Evolutionary conservation across 1,140 invertebrate genomes (phyloP).

Genomic region (Sinonovacula constricta): DNA sequence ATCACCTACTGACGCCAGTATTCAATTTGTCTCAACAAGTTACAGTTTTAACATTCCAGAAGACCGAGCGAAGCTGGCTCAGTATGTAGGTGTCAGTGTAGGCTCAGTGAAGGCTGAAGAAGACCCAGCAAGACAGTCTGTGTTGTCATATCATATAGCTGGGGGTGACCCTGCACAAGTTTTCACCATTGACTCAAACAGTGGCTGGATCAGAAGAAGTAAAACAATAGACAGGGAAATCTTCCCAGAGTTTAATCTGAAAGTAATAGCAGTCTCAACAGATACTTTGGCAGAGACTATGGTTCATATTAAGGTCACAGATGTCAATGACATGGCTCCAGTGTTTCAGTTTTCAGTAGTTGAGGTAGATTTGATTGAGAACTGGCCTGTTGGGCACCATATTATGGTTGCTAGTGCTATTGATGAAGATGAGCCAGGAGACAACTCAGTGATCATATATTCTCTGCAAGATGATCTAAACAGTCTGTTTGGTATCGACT

Average conservation of each 20-base stretch:
- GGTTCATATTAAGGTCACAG: conserved; percentile 81
- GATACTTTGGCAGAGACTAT: conserved; percentile 55
- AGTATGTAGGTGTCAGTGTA: conserved; percentile 83
- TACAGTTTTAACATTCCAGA: conserved; percentile 91
- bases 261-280: conserved; percentile 64
- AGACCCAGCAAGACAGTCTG: conserved; percentile 69
- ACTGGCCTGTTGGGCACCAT: conserved; percentile 94
- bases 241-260: conserved; percentile 62
- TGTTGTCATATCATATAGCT: conserved; percentile 88
- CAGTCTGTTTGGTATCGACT: conserved; percentile 89
- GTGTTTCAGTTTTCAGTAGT: conserved; percentile 86
- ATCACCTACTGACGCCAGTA: conserved; percentile 55
- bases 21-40: conserved; percentile 74
- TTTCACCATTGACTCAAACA: conserved; percentile 76
- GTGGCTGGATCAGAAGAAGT: conserved; percentile 75
- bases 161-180: conserved; percentile 82
- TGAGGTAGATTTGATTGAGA: conserved; percentile 88
- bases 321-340: conserved; percentile 95
- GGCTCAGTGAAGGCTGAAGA: conserved; percentile 85
- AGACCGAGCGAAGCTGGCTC: conserved; percentile 82
- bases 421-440: conserved; percentile 88
- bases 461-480: conserved; percentile 87
- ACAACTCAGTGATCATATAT: conserved; percentile 90
- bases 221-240: conserved; percentile 73
- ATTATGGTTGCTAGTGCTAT: conserved; percentile 90